Evolutionary conservation across 2,888 invertebrate species (phyloP).

Genomic region (Choristoneura rosaceana): DNA sequence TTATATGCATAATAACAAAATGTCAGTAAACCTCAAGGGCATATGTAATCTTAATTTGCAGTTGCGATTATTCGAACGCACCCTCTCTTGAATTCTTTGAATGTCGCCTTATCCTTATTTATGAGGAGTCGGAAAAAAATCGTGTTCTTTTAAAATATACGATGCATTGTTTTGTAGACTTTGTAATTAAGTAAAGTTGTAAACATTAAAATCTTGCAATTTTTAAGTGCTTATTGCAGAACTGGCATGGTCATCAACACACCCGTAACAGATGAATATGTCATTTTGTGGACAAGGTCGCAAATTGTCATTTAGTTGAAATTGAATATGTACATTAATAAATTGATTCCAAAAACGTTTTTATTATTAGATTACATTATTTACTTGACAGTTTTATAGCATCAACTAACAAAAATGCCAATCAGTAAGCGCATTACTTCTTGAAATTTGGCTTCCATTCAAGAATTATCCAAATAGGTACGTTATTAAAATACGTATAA

Average conservation of each 20-base stretch:
- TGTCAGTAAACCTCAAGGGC: conserved; percentile 18
- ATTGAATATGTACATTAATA: no score
- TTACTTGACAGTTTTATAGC: conserved; percentile 21
- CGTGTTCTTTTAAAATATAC: conserved; percentile 10
- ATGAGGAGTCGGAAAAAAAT: conserved; percentile 17
- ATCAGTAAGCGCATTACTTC: conserved; percentile 30
- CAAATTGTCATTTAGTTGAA: neutral
- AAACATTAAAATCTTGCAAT: neutral
- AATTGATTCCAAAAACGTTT: neutral
- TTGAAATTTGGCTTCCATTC: conserved; percentile 51
- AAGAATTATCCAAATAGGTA: conserved; percentile 37
- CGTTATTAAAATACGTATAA: conserved; percentile 3
- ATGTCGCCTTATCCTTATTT: conserved; percentile 6
- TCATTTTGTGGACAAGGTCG: neutral
- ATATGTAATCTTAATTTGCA: neutral
- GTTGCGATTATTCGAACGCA: neutral
- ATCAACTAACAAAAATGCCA: conserved; percentile 18
- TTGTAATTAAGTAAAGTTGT: neutral
- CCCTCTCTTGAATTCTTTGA: conserved; percentile 7
- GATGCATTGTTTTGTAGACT: neutral
- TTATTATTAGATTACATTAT: neutral
- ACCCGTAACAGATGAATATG: neutral
- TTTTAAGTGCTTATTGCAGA: neutral
- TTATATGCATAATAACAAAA: neutral
- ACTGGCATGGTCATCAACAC: neutral